Conservation (phyloP, 2,797 vertebrate species). For the Falco naumanni region DNA sequence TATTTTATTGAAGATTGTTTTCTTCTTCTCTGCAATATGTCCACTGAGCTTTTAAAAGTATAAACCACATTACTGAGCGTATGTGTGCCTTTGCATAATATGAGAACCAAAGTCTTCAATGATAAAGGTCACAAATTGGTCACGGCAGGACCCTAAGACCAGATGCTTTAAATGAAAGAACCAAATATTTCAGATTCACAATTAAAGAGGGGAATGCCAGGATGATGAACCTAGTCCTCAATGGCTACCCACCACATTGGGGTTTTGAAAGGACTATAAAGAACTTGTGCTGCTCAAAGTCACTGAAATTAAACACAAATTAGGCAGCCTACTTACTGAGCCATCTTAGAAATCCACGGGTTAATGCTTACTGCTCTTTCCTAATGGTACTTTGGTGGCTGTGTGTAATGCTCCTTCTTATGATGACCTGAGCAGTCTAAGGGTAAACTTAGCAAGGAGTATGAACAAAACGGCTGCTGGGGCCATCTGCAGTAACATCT, state of each 20-base stretch:
- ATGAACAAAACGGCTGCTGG: neutral
- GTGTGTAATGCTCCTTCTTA: neutral
- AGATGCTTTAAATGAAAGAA: neutral
- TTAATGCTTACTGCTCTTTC: neutral
- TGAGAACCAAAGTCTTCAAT: neutral
- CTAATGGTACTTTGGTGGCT: neutral
- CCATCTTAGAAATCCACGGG: neutral
- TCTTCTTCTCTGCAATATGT: neutral
- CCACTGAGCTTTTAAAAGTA: neutral
- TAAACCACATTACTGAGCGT: neutral
- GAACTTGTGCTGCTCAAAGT: neutral
- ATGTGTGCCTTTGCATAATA: neutral
- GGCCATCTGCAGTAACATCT: neutral
- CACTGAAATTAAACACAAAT: neutral
- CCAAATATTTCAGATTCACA: neutral
- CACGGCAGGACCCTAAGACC: neutral
- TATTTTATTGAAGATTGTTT: neutral
- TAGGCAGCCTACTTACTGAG: neutral
- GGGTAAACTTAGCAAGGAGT: neutral
- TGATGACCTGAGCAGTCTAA: neutral
- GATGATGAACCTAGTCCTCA: neutral
- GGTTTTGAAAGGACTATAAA: neutral
- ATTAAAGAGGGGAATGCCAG: neutral
- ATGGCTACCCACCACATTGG: neutral
- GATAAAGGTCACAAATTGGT: neutral